Evolutionary conservation across 2,888 invertebrate species (phyloP).

Genomic region (Metellina segmentata): DNA sequence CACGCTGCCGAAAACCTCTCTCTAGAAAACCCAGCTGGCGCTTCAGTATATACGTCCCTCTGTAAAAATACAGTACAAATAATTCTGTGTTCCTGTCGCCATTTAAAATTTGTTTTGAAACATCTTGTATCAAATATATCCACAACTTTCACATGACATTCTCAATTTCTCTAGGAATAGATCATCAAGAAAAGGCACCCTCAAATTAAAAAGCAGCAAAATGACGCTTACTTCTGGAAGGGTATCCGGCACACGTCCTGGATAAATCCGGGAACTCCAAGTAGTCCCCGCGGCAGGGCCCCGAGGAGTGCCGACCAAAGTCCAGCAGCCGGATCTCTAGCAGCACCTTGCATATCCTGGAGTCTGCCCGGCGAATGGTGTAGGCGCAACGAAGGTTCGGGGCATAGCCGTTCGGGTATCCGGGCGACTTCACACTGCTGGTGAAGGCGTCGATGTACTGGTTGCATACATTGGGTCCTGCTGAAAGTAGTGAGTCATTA

Average conservation of each 20-base stretch:
- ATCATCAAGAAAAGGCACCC: too few relatives aligned
- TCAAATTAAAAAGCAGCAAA: neutral
- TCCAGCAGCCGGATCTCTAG: conserved; percentile 70
- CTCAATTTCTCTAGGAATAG: too few relatives aligned
- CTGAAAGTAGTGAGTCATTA: neutral
- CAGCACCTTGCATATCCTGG: conserved; percentile 72
- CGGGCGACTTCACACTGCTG: conserved; percentile 75
- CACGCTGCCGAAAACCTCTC: too few relatives aligned
- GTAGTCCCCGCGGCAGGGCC: conserved; percentile 75
- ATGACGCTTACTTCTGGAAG: conserved; percentile 62
- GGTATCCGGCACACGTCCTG: conserved; percentile 71
- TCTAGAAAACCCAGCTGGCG: too few relatives aligned
- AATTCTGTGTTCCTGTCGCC: too few relatives aligned
- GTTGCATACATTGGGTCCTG: conserved; percentile 71
- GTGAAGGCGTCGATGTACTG: conserved; percentile 75
- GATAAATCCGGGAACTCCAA: conserved; percentile 77
- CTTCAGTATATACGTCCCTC: too few relatives aligned
- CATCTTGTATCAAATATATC: too few relatives aligned
- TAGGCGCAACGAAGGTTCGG: conserved; percentile 76
- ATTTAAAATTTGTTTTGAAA: too few relatives aligned
- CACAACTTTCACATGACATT: too few relatives aligned
- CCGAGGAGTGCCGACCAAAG: conserved; percentile 53
- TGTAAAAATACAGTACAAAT: too few relatives aligned
- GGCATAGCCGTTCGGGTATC: conserved; percentile 76
- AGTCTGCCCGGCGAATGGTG: conserved; percentile 68